Evolutionary conservation across 1,140 invertebrate species (phyloP).

Genomic region (Manduca sexta): DNA sequence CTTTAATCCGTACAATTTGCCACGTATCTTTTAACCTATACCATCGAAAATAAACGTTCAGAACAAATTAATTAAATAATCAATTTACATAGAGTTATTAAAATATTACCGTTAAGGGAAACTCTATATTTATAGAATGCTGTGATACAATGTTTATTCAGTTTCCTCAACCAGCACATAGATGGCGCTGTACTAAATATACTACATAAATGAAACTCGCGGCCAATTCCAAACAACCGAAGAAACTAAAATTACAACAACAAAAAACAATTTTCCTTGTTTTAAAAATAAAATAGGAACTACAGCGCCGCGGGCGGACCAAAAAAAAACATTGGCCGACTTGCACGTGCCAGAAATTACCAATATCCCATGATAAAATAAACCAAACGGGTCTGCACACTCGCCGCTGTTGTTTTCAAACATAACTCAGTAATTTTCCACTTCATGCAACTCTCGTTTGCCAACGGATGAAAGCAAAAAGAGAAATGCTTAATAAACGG

Average conservation of each 20-base stretch:
- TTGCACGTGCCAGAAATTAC: constrained; percentile 58
- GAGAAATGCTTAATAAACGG: neutral
- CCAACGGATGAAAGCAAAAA: too few relatives aligned
- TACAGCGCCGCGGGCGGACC: constrained; percentile 14
- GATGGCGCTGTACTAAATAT: neutral
- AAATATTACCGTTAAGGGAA: too few relatives aligned
- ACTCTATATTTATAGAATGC: neutral
- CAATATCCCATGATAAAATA: constrained; percentile 70
- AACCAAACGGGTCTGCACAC: constrained; percentile 17
- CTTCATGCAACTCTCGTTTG: neutral
- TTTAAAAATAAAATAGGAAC: constrained; percentile 23
- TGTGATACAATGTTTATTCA: neutral
- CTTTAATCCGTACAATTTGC: too few relatives aligned
- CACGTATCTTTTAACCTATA: too few relatives aligned
- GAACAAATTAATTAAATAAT: too few relatives aligned
- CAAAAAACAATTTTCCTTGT: constrained; percentile 11
- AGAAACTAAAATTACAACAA: neutral
- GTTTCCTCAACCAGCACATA: neutral
- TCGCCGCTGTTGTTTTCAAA: constrained; percentile 50
- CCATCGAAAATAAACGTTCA: too few relatives aligned
- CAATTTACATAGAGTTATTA: too few relatives aligned
- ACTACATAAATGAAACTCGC: neutral
- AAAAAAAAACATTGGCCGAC: constrained; percentile 32
- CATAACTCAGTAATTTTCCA: constrained; percentile 31
- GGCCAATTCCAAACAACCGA: neutral